Evolutionary conservation across 2,888 invertebrate species (phyloP).

Genomic region (Frankliniella intonsa): DNA sequence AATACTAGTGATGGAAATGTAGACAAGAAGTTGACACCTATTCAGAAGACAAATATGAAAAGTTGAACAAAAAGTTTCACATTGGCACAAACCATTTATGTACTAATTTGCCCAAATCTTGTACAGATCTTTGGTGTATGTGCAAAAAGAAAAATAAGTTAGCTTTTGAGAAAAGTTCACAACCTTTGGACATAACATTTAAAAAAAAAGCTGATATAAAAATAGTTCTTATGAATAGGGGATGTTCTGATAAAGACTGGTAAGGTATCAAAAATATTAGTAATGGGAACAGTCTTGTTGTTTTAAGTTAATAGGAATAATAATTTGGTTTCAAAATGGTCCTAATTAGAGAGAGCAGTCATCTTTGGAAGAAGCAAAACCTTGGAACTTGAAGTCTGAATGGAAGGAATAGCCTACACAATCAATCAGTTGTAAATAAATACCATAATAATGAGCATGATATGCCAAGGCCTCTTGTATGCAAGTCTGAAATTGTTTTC

Average conservation of each 20-base stretch:
- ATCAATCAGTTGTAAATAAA: not conserved
- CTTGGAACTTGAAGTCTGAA: not conserved
- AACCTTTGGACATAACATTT: not conserved
- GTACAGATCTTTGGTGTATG: not conserved
- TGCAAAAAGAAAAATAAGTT: not conserved
- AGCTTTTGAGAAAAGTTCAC: not conserved
- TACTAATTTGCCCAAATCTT: not conserved
- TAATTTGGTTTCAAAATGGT: not conserved
- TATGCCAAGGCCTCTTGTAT: not conserved
- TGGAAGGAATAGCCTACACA: not conserved
- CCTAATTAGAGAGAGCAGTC: not conserved
- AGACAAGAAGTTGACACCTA: not conserved
- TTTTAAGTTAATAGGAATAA: not conserved
- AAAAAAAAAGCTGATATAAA: not conserved
- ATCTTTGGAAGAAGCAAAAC: not conserved
- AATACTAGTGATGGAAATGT: not conserved
- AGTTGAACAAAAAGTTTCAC: not conserved
- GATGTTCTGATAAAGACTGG: not conserved
- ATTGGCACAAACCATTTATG: not conserved
- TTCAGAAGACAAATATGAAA: not conserved
- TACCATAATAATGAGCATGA: not conserved
- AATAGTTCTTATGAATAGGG: not conserved
- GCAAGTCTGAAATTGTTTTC: not conserved
- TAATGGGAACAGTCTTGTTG: not conserved
- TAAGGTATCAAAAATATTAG: slow-evolving; percentile 11